Base-by-base conservation (phyloP, 2,888 invertebrate genomes). In the Thecocarcelia acutangulata region DNA sequence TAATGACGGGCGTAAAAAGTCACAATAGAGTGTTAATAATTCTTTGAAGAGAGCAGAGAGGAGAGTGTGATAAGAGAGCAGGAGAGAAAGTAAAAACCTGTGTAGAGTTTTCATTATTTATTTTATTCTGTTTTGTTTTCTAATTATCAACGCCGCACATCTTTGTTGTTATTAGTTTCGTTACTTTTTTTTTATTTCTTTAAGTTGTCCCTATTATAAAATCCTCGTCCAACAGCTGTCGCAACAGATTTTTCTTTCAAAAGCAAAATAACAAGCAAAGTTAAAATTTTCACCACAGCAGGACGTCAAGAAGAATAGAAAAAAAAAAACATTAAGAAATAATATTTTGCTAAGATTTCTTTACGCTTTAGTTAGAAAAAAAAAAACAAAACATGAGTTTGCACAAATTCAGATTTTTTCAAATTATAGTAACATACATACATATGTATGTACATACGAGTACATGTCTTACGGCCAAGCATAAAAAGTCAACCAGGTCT, bases 191-290 rank as follows among this genome's bases (percentile, higher is more conserved):
- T 15, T 48, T 56, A 12, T 42, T 37, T 8, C 13, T 37, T 54
- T 33, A 56, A 64, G 21, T 80, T 75, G 28, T 66, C 42, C 59
- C 70, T 68, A 74, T 74, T 58, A 74, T 59, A 70, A 78, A 78
- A 82, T 82, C 74, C 70, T 82, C 75, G 59, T 74, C 82, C 78
- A 82, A 78, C 82, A 82, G 82, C 82, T 82, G 82, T 82, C 82
- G 82, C 82, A 82, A 82, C 82, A 82, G 82, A 82, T 78, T 82
- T 80, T 78, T 28, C 59, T 74, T 73, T 28, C 4, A 52, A 54
- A 63, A 40, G 17, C 19, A 56, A 70, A 78, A 52, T 42, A 66
- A 17, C 15, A 66, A 24, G 17, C 59, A 56, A 70, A 68, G 63
- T 33, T 50, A 33, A 70, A 52, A 66, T 70, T 78, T 70, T 82